phyloP scores from a whole-genome alignment of 1,140 invertebrate genomes.

The Pseudoatta argentina region DNA sequence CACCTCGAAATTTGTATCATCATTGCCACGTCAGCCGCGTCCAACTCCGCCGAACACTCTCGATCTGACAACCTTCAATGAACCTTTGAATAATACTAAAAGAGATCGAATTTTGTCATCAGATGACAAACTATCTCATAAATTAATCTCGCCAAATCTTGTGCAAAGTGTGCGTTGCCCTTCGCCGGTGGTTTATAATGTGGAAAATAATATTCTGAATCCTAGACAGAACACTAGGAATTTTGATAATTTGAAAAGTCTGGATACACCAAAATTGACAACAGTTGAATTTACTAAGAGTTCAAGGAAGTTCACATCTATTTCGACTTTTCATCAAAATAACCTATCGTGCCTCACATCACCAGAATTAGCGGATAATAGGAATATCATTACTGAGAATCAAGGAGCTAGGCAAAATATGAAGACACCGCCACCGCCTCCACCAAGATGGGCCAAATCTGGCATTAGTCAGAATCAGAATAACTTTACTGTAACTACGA shows the following conservation, averaged over 20 bases:
- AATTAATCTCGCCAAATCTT: slow-evolving; percentile 84
- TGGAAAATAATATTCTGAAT: slow-evolving; percentile 87
- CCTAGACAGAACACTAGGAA: slow-evolving; percentile 81
- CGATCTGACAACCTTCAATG: slow-evolving; percentile 88
- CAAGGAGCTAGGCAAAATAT: slow-evolving; percentile 75
- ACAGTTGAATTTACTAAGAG: slow-evolving; percentile 76
- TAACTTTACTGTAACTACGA: slow-evolving; percentile 93
- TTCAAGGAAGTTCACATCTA: slow-evolving; percentile 66
- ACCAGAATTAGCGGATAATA: slow-evolving; percentile 76
- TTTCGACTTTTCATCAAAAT: slow-evolving; percentile 81
- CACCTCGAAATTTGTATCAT: slow-evolving; percentile 81
- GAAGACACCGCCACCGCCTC: slow-evolving; percentile 89
- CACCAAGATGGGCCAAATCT: slow-evolving; percentile 88
- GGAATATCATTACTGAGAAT: slow-evolving; percentile 74
- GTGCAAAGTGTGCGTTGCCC: slow-evolving; percentile 84
- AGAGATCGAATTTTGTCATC: slow-evolving; percentile 79
- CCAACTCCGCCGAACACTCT: slow-evolving; percentile 94
- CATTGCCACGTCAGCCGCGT: slow-evolving; percentile 88
- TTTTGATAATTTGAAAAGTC: slow-evolving; percentile 69
- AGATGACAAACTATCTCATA: slow-evolving; percentile 82
- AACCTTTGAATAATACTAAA: slow-evolving; percentile 81
- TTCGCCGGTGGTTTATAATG: slow-evolving; percentile 84
- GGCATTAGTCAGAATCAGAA: slow-evolving; percentile 84
- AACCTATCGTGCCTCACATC: slow-evolving; percentile 78
- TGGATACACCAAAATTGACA: slow-evolving; percentile 69